Conservation (phyloP, 2,113 vertebrate species). For the Spheniscus mendiculus region DNA sequence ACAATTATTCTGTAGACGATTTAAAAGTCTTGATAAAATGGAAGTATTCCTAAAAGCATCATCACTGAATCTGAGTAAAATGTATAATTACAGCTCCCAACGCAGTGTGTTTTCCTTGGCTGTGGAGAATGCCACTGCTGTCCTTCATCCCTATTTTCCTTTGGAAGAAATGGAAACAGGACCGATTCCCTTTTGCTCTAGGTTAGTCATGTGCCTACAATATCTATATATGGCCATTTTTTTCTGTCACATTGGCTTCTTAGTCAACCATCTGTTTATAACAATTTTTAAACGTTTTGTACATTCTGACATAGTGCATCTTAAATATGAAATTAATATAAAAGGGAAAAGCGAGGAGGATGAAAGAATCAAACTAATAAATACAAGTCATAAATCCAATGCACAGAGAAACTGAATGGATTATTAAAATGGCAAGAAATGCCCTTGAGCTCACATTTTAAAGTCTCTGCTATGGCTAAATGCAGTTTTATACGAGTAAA, state of each 20-base stretch:
- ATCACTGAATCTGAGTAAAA: not conserved
- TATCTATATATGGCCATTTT: not conserved
- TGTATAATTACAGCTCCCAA: not conserved
- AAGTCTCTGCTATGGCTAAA: not conserved
- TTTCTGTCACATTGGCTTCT: not conserved
- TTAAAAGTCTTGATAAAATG: not conserved
- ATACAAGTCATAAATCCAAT: not conserved
- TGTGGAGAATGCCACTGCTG: not conserved
- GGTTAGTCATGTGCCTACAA: not conserved
- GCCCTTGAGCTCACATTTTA: not conserved
- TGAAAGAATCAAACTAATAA: constrained; percentile 3
- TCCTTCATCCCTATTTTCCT: not conserved
- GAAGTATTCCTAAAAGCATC: not conserved
- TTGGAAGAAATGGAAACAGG: not conserved
- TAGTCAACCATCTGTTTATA: not conserved
- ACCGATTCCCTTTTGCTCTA: not conserved
- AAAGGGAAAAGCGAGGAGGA: not conserved
- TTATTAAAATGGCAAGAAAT: not conserved
- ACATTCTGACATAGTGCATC: not conserved
- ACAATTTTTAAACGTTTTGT: not conserved
- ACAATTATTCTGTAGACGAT: not conserved
- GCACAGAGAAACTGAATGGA: not conserved
- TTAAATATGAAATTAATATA: not conserved
- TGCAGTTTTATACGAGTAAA: not conserved
- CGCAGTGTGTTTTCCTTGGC: not conserved